Evolutionary conservation across 2,888 invertebrate species (phyloP), one percentile per base, ranked within the genome.

Genomic region (Xylocampa areola): DNA sequence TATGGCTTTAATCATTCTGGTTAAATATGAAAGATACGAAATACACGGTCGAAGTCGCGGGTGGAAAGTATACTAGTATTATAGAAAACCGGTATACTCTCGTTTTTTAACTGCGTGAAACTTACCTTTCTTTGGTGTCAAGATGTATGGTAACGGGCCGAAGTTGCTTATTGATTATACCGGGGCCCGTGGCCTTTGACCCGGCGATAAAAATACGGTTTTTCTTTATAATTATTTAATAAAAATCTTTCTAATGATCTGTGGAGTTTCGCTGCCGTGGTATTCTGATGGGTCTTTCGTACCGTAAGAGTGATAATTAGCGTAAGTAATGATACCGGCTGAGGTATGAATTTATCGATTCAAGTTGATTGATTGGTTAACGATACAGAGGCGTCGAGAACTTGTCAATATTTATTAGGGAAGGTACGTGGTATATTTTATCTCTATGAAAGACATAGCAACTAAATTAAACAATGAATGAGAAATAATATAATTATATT

Each of bases 61-160:
- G n/a, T n/a, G n/a, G n/a, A n/a, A n/a, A n/a, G n/a, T n/a, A n/a
- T n/a, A n/a, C n/a, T n/a, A n/a, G n/a, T n/a, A n/a, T n/a, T 35
- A 32, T 49, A 45, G 27, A 40, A 47, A 72, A 71, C 70, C 70
- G 73, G 78, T 72, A 70, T 62, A 57, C 51, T 59, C 59, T 65
- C 63, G 47, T 55, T 67, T 64, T 68, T 60, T 54, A 40, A 53
- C 27, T 36, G 37, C 40, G 55, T 57, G 66, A 73, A 73, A 65
- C 43, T 64, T 45, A 61, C 33, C 51, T 63, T 21, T 36, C 51
- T 63, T 21, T 57, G 40, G 48, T 68, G 19, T 57, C 27, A 32
- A 57, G 36, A 52, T 59, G 32, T 52, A 62, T 47, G 32, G 44
- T 71, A 71, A 65, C 52, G 49, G 65, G 35, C 41, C 29, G 7